These are phyloP conservation scores for Symphodus melops DNA, from an alignment of 2,113 vertebrate genomes.

Conservation along the genomic window DNA sequence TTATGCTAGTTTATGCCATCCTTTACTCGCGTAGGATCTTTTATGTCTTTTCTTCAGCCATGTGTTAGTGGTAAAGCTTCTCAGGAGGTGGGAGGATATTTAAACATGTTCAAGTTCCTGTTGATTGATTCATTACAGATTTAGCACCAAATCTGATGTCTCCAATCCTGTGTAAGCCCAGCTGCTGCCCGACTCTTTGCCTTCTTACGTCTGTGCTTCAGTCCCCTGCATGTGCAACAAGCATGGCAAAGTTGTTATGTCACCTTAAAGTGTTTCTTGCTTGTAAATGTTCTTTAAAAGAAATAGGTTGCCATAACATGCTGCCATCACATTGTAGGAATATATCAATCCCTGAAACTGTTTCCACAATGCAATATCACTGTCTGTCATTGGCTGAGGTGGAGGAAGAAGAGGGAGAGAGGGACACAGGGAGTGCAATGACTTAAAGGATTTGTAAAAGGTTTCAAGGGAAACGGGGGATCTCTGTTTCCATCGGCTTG, in stretches of 20 bases:
- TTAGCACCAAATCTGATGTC: constrained; percentile 25
- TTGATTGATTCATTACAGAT: constrained; percentile 45
- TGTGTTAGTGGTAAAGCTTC: constrained; percentile 35
- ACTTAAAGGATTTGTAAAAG: constrained; percentile 69
- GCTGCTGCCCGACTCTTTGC: constrained; percentile 51
- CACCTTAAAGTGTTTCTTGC: constrained; percentile 66
- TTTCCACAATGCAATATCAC: constrained; percentile 76
- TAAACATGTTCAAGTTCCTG: constrained; percentile 35
- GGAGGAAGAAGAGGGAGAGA: constrained; percentile 8
- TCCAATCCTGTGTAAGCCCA: constrained; percentile 33
- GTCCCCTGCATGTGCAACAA: constrained; percentile 75
- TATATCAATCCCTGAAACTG: constrained; percentile 56
- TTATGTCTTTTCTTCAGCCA: constrained; percentile 44
- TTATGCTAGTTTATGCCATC: constrained; percentile 60
- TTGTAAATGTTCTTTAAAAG: constrained; percentile 47
- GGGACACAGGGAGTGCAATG: constrained; percentile 17
- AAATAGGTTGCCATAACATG: constrained; percentile 69
- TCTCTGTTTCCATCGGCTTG: constrained; percentile 78
- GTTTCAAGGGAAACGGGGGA: constrained; percentile 74
- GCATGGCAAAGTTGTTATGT: constrained; percentile 72
- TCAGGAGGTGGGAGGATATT: constrained; percentile 37
- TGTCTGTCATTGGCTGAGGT: constrained; percentile 65
- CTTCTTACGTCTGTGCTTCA: constrained; percentile 73
- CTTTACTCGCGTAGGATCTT: constrained; percentile 59
- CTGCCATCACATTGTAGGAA: constrained; percentile 68